A percentile compares a stretch with the other conserved stretches of the same genome.
These are phyloP conservation scores for Lacerta bilineata DNA, from an alignment of 2,797 vertebrate genomes.

Conservation along the genomic window DNA sequence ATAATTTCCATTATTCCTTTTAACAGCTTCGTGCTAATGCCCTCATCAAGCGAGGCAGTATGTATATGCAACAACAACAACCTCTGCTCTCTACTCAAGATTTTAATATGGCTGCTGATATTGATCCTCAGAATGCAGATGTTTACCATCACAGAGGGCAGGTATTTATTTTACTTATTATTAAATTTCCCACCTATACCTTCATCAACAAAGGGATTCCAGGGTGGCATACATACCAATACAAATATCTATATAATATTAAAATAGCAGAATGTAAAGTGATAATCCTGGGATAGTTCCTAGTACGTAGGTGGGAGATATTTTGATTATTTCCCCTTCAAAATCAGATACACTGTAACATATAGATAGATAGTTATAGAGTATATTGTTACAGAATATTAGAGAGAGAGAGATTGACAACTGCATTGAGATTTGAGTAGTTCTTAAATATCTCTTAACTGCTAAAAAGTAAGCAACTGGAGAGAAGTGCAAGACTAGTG, in stretches of 20 bases:
- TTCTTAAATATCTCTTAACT: not conserved
- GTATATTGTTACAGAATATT: too few relatives aligned
- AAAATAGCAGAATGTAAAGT: too few relatives aligned
- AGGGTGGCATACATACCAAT: too few relatives aligned
- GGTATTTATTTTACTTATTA: conserved; percentile 75
- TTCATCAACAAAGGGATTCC: too few relatives aligned
- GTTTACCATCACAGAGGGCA: conserved; percentile 98
- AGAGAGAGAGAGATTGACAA: not conserved
- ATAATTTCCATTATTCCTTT: conserved; percentile 22
- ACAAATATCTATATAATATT: too few relatives aligned
- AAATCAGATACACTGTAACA: not conserved
- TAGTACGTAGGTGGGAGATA: not conserved
- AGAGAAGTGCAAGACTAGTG: not conserved
- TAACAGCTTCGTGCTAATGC: conserved; percentile 93
- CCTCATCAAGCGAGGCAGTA: conserved; percentile 97
- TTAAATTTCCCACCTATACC: too few relatives aligned
- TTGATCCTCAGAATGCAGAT: conserved; percentile 93
- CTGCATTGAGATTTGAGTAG: not conserved
- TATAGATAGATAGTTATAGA: too few relatives aligned
- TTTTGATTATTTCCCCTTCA: not conserved
- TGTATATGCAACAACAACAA: conserved; percentile 99
- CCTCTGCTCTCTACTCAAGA: conserved; percentile 93
- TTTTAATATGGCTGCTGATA: conserved; percentile 96
- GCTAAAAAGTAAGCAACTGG: not conserved
- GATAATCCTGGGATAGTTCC: too few relatives aligned